Conservation (phyloP, 2,888 invertebrate species). For the Sclerodermus sp. region DNA sequence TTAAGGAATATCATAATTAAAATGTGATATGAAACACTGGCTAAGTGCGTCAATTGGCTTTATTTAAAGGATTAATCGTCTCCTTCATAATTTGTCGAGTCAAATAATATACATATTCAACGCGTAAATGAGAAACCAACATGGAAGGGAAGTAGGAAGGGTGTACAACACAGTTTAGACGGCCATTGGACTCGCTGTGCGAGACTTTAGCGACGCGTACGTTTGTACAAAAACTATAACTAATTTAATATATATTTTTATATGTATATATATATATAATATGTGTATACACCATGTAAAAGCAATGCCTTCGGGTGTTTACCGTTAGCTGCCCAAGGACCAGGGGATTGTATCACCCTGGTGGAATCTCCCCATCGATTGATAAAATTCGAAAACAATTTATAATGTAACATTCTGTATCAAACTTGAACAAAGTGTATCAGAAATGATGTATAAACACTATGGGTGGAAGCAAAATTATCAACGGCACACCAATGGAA, state of each 20-base stretch:
- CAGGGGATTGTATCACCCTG: neutral
- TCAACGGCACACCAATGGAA: too few relatives aligned
- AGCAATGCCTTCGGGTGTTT: slow-evolving; percentile 44
- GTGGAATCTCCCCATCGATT: too few relatives aligned
- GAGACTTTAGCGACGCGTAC: slow-evolving; percentile 40
- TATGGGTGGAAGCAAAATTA: too few relatives aligned
- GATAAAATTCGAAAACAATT: neutral
- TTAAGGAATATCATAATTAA: too few relatives aligned
- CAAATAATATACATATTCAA: slow-evolving; percentile 40
- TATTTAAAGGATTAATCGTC: slow-evolving; percentile 45
- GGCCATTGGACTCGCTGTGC: slow-evolving; percentile 40
- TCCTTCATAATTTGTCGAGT: slow-evolving; percentile 39
- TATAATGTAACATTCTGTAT: neutral
- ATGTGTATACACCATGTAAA: slow-evolving; percentile 45
- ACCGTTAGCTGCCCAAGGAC: slow-evolving; percentile 16
- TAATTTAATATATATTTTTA: slow-evolving; percentile 42
- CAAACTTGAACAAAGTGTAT: neutral
- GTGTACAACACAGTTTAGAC: slow-evolving; percentile 44
- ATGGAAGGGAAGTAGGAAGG: slow-evolving; percentile 32
- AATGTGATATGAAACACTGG: neutral
- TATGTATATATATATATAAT: slow-evolving; percentile 40
- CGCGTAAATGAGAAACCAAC: slow-evolving; percentile 36
- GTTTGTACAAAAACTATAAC: slow-evolving; percentile 55
- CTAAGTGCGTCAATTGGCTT: slow-evolving; percentile 38
- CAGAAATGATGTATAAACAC: neutral